These are phyloP conservation scores for Ectemnius continuus DNA, from an alignment of 2,888 invertebrate genomes.

Conservation along the genomic window DNA sequence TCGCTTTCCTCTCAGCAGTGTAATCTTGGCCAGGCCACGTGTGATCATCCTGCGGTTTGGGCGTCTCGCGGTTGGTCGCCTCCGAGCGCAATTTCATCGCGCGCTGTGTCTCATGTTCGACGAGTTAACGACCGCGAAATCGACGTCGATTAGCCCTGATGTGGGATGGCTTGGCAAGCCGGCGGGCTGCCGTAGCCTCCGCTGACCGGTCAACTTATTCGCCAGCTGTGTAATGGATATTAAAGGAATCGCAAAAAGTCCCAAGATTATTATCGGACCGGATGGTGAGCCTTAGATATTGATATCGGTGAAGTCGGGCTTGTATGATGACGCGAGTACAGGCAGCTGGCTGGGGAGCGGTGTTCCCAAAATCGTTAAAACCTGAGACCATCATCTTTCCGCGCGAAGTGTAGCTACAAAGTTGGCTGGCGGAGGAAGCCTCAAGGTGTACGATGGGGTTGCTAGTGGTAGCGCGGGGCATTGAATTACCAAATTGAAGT, in stretches of 20 bases:
- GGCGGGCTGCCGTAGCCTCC: neutral
- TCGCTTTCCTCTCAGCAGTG: slow-evolving; percentile 23
- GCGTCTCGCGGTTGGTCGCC: slow-evolving; percentile 24
- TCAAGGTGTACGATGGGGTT: slow-evolving; percentile 10
- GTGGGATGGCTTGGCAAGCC: neutral
- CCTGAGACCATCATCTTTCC: slow-evolving; percentile 8
- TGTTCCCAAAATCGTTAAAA: slow-evolving; percentile 18
- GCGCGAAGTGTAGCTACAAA: slow-evolving; percentile 4
- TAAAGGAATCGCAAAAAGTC: too few species aligned
- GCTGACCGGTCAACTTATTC: too few species aligned
- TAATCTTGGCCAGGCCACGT: slow-evolving; percentile 10
- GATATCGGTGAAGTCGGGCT: slow-evolving; percentile 1
- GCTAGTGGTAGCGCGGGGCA: slow-evolving; percentile 10
- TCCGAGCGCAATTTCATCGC: slow-evolving; percentile 1
- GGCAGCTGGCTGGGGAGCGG: neutral
- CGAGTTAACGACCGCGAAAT: slow-evolving; percentile 50
- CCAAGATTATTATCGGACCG: too few species aligned
- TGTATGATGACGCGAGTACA: neutral
- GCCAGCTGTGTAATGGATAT: too few species aligned
- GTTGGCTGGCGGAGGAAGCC: slow-evolving; percentile 19
- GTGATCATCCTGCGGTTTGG: slow-evolving; percentile 1
- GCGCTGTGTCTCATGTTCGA: slow-evolving; percentile 24
- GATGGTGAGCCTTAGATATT: neutral
- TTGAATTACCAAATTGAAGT: slow-evolving; percentile 7
- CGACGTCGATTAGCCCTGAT: slow-evolving; percentile 35